phyloP scores from a whole-genome alignment of 1,140 invertebrate genomes.

The Drosophila willistoni region DNA sequence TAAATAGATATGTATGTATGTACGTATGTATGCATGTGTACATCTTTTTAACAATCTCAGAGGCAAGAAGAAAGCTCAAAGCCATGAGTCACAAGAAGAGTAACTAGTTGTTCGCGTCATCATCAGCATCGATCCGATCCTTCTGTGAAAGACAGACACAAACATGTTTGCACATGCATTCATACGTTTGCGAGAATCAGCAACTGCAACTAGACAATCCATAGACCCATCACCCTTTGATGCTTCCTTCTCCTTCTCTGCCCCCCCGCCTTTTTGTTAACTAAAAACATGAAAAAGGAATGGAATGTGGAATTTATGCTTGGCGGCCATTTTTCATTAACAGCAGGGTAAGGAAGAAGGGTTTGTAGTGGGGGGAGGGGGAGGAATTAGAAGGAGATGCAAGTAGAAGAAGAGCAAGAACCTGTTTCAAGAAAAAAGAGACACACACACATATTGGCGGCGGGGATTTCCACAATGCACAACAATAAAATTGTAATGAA shows the following conservation, averaged over 20 bases:
- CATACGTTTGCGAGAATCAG: no score
- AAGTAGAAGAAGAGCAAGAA: neutral
- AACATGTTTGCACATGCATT: constrained; percentile 4
- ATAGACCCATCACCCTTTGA: neutral
- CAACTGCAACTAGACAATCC: constrained; percentile 9
- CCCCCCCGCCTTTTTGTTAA: neutral
- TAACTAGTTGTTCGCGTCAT: no score
- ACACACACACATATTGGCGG: neutral
- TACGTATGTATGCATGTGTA: no score
- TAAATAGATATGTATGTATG: no score
- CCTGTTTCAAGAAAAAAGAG: constrained; percentile 5
- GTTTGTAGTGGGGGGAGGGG: neutral
- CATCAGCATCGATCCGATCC: no score
- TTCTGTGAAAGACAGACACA: neutral
- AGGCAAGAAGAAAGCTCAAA: no score
- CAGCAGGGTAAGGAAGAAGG: neutral
- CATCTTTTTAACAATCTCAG: no score
- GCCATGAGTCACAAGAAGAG: no score
- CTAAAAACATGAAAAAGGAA: neutral
- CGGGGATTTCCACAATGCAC: constrained; percentile 8
- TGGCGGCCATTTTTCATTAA: constrained; percentile 52
- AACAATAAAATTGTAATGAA: constrained; percentile 14
- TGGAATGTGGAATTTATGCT: constrained; percentile 37
- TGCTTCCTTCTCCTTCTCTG: no score
- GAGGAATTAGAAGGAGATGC: constrained; percentile 22